Evolutionary conservation across 2,888 invertebrate species (phyloP).

Genomic region (Plutella xylostella): DNA sequence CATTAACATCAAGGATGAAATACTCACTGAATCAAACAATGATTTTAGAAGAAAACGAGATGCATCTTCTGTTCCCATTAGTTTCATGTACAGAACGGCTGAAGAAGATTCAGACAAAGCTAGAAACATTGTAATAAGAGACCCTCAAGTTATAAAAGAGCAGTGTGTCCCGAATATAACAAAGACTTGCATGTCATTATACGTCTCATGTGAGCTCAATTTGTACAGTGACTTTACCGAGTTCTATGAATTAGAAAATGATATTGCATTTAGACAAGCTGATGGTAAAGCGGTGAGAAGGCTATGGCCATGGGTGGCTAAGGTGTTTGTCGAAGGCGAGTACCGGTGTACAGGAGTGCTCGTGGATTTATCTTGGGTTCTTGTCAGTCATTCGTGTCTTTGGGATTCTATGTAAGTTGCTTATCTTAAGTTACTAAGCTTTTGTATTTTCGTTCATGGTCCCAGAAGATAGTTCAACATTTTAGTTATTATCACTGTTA

Average conservation of each 20-base stretch:
- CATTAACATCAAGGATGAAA: constrained; percentile 41
- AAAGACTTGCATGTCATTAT: constrained; percentile 65
- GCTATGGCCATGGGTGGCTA: constrained; percentile 80
- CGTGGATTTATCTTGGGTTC: constrained; percentile 74
- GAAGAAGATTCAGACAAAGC: constrained; percentile 25
- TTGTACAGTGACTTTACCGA: constrained; percentile 31
- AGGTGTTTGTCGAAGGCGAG: constrained; percentile 76
- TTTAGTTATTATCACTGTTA: too few relatives aligned
- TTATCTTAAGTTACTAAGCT: background rate
- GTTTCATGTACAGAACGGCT: constrained; percentile 36
- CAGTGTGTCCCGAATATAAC: constrained; percentile 55
- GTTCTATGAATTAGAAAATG: background rate
- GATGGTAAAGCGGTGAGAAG: too few relatives aligned
- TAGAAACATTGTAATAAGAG: constrained; percentile 35
- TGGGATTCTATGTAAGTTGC: constrained; percentile 40
- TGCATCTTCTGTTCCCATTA: constrained; percentile 29
- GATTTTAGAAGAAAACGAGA: constrained; percentile 31
- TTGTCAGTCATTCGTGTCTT: constrained; percentile 70
- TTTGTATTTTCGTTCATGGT: too few relatives aligned
- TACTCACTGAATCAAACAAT: constrained; percentile 22
- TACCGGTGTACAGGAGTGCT: constrained; percentile 78
- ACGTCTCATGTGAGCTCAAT: constrained; percentile 62
- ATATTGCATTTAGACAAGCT: constrained; percentile 20
- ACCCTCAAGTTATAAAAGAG: constrained; percentile 50
- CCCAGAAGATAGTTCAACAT: too few relatives aligned